Conservation (phyloP, 1,140 invertebrate species). For the Papilio dardanus region DNA sequence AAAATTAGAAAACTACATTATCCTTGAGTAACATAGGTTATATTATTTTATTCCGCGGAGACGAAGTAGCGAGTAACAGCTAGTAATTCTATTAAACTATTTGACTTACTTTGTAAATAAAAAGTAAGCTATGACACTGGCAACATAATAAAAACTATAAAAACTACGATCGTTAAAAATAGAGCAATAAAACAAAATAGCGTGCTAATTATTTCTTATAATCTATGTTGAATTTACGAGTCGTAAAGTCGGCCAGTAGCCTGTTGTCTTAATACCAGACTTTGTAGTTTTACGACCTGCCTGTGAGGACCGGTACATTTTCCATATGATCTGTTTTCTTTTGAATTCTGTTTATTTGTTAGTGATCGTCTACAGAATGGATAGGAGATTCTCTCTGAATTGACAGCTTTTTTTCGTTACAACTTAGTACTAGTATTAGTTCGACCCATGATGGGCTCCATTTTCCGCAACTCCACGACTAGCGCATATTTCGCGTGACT, state of each 20-base stretch:
- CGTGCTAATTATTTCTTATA: slow-evolving; percentile 28
- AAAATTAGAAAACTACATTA: too few species aligned
- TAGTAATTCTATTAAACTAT: background rate
- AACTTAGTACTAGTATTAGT: too few species aligned
- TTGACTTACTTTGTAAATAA: slow-evolving; percentile 5
- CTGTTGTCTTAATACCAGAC: slow-evolving; percentile 31
- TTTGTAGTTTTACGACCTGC: slow-evolving; percentile 30
- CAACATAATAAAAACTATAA: slow-evolving; percentile 20
- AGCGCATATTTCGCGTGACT: too few species aligned
- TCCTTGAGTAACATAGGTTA: background rate
- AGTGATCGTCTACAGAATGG: too few species aligned
- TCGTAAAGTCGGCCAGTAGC: slow-evolving; percentile 28
- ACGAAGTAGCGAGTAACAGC: too few species aligned
- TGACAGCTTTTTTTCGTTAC: too few species aligned
- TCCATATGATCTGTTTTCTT: background rate
- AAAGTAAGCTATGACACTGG: slow-evolving; percentile 7
- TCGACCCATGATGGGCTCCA: too few species aligned
- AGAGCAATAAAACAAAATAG: slow-evolving; percentile 29
- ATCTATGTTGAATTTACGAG: slow-evolving; percentile 15
- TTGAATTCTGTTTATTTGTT: background rate
- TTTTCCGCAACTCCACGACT: too few species aligned
- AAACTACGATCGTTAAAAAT: slow-evolving; percentile 24
- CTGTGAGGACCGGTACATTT: background rate
- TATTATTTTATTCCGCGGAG: background rate
- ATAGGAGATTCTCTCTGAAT: too few species aligned